A percentile compares a stretch with the other conserved stretches of the same genome.
These are phyloP conservation scores for Tinamus major DNA, from an alignment of 2,797 vertebrate species.

Conservation along the genomic window DNA sequence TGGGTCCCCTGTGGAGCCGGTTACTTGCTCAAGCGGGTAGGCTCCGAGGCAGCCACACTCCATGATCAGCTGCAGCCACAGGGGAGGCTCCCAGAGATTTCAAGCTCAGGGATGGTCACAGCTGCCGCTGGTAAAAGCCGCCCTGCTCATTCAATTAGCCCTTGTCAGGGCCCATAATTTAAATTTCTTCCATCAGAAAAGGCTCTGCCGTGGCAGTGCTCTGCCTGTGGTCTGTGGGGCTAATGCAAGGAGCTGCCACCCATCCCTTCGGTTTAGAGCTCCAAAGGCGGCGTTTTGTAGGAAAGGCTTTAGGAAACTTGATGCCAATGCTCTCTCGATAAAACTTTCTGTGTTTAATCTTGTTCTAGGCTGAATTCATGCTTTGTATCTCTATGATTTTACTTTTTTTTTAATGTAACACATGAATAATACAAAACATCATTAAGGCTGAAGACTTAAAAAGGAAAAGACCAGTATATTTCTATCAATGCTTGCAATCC, in stretches of 20 bases:
- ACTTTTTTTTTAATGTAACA: background rate
- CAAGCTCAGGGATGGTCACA: no score
- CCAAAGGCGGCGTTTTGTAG: background rate
- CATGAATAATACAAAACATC: background rate
- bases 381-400: background rate
- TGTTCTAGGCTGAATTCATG: background rate
- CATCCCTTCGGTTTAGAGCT: background rate
- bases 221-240: background rate
- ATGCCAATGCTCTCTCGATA: background rate
- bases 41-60: fast-evolving
- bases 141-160: background rate
- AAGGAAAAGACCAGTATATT: background rate
- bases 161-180: background rate
- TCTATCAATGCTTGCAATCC: background rate
- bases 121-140: no score
- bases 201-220: background rate
- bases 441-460: background rate
- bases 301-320: background rate
- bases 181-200: background rate
- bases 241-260: background rate
- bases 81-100: no score
- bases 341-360: background rate
- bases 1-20: background rate
- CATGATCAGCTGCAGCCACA: background rate
- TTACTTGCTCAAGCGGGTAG: background rate